These are phyloP conservation scores for Esox niger DNA, from an alignment of 2,113 vertebrate species.

Conservation along the genomic window DNA sequence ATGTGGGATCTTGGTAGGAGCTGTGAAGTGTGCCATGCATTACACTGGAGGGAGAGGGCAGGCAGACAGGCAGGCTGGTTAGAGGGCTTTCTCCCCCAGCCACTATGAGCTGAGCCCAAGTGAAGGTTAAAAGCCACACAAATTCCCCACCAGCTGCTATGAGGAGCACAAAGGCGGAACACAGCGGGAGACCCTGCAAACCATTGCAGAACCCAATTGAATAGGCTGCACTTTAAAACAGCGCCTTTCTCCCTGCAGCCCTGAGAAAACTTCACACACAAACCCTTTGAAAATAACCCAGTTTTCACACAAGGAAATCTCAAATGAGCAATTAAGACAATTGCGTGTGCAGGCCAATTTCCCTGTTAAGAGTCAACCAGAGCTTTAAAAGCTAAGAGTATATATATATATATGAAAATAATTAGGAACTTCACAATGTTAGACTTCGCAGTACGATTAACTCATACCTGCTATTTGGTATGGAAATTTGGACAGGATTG, in stretches of 20 bases:
- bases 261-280: slow-evolving; percentile 27
- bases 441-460: slow-evolving; percentile 16
- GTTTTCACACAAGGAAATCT: slow-evolving; percentile 39
- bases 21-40: slow-evolving; percentile 26
- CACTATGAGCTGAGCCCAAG: slow-evolving; percentile 22
- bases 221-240: slow-evolving; percentile 36
- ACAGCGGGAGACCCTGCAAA: slow-evolving; percentile 49
- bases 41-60: slow-evolving; percentile 19
- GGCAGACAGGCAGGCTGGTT: slow-evolving; percentile 23
- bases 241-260: slow-evolving; percentile 25
- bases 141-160: slow-evolving; percentile 64
- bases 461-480: slow-evolving; percentile 33
- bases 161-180: slow-evolving; percentile 61
- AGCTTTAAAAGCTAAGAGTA: slow-evolving; percentile 31
- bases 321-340: slow-evolving; percentile 38
- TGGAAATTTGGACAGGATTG: slow-evolving; percentile 31
- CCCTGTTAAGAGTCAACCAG: slow-evolving; percentile 37
- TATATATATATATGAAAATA: too few relatives aligned
- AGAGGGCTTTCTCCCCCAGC: slow-evolving; percentile 19
- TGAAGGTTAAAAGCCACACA: slow-evolving; percentile 71
- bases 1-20: slow-evolving; percentile 31
- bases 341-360: slow-evolving; percentile 15
- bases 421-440: slow-evolving; percentile 5
- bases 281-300: slow-evolving; percentile 16
- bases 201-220: slow-evolving; percentile 38